phyloP scores from a whole-genome alignment of 2,888 invertebrate species.

The Apamea monoglypha region DNA sequence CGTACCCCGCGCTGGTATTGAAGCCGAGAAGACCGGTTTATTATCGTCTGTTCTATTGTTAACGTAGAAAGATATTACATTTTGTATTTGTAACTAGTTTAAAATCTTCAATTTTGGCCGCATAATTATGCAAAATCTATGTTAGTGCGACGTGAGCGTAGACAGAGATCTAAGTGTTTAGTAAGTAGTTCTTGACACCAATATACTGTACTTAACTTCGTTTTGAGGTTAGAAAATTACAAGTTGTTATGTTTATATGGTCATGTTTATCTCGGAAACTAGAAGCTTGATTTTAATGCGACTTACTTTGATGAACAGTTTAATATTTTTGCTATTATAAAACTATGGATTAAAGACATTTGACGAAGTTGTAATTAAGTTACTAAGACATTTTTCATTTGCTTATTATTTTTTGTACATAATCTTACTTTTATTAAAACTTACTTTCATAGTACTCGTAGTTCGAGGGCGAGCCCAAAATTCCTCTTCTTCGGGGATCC shows the following conservation, averaged over 20 bases:
- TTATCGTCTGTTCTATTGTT: too few relatives aligned
- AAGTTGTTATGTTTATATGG: slow-evolving; percentile 50
- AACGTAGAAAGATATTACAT: too few relatives aligned
- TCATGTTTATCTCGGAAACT: slow-evolving; percentile 25
- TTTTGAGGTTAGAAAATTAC: slow-evolving; percentile 71
- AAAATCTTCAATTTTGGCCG: too few relatives aligned
- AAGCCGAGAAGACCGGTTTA: too few relatives aligned
- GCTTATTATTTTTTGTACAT: background rate
- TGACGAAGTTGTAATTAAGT: background rate
- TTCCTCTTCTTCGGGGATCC: slow-evolving; percentile 81
- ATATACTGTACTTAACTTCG: slow-evolving; percentile 41
- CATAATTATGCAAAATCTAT: too few relatives aligned
- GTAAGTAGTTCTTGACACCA: slow-evolving; percentile 69
- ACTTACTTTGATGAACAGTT: slow-evolving; percentile 14
- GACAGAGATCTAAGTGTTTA: slow-evolving; percentile 63
- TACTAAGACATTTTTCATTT: background rate
- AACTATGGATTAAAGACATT: background rate
- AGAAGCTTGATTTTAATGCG: background rate
- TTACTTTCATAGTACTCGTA: slow-evolving; percentile 72
- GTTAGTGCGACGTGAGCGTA: slow-evolving; percentile 59
- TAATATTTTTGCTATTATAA: too few relatives aligned
- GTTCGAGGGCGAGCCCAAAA: slow-evolving; percentile 74
- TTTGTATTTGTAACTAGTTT: too few relatives aligned
- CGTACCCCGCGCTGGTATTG: too few relatives aligned
- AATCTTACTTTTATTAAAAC: slow-evolving; percentile 51